Conservation (phyloP, 2,888 invertebrate genomes). For the Bedellia somnulentella region DNA sequence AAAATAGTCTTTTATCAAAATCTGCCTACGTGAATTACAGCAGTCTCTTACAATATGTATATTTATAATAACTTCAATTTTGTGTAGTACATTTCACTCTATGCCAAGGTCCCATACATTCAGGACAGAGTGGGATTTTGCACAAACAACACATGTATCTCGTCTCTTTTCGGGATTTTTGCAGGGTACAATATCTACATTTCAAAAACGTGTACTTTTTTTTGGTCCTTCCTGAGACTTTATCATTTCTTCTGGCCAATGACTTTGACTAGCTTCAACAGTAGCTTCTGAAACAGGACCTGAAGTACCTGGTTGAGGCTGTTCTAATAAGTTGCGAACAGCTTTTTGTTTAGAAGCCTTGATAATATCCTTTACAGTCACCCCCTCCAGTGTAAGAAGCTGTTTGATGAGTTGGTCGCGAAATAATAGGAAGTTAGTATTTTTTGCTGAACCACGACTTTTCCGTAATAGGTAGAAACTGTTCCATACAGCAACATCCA, state of each 20-base stretch:
- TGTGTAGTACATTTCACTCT: not conserved
- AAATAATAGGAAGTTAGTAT: not conserved
- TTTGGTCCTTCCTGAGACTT: slow-evolving; percentile 1
- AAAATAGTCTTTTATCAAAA: too few species aligned
- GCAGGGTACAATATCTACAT: slow-evolving; percentile 2
- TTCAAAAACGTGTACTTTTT: slow-evolving; percentile 3
- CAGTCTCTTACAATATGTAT: too few species aligned
- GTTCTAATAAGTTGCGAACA: not conserved
- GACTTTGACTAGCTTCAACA: not conserved
- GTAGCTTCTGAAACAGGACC: not conserved
- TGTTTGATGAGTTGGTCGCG: not conserved
- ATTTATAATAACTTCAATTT: not conserved
- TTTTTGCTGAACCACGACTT: too few species aligned
- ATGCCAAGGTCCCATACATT: slow-evolving; percentile 3
- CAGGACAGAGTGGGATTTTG: slow-evolving; percentile 1
- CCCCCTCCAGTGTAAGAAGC: not conserved
- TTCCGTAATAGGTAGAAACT: slow-evolving; percentile 10
- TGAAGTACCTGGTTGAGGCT: slow-evolving; percentile 1
- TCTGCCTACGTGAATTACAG: too few species aligned
- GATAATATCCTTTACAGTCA: not conserved
- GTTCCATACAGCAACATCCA: slow-evolving; percentile 14
- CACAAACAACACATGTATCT: slow-evolving; percentile 2
- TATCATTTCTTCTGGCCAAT: slow-evolving; percentile 2
- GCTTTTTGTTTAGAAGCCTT: not conserved
- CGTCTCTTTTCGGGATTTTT: slow-evolving; percentile 4